Conservation (phyloP, 2,888 invertebrate genomes). For the Cyaniris semiargus region DNA sequence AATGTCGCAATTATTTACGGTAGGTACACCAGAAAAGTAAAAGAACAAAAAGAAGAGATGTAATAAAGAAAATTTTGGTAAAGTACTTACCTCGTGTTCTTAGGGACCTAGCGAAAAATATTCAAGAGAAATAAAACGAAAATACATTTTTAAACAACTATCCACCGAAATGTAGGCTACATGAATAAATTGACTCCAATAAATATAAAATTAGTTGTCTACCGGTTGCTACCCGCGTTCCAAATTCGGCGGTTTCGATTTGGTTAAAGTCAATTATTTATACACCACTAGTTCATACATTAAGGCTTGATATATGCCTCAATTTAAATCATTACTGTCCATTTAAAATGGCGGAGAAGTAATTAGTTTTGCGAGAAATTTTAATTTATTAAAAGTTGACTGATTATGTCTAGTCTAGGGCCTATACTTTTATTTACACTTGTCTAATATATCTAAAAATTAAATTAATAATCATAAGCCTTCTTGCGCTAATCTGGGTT, state of each 20-base stretch:
- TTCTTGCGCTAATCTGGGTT: not conserved
- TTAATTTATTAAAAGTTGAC: too few relatives aligned
- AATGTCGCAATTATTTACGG: too few relatives aligned
- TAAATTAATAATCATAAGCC: not conserved
- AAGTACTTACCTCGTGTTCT: not conserved
- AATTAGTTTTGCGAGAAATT: too few relatives aligned
- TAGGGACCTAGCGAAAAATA: not conserved
- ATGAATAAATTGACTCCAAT: constrained; percentile 1
- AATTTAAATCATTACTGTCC: too few relatives aligned
- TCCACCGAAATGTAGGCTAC: not conserved
- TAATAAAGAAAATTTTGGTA: not conserved
- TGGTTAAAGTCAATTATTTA: not conserved
- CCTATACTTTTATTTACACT: too few relatives aligned
- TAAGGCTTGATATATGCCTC: not conserved
- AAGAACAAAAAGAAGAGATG: too few relatives aligned
- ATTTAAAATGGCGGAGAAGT: too few relatives aligned
- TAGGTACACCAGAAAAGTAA: too few relatives aligned
- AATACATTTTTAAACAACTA: not conserved
- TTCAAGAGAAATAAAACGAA: not conserved
- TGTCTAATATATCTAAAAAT: not conserved
- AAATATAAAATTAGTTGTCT: constrained; percentile 8
- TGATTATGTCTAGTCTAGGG: too few relatives aligned
- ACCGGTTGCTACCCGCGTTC: not conserved
- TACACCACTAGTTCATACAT: not conserved
- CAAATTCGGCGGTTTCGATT: not conserved